Evolutionary conservation across 2,113 vertebrate genomes (phyloP).

Genomic region (Galeopterus variegatus): DNA sequence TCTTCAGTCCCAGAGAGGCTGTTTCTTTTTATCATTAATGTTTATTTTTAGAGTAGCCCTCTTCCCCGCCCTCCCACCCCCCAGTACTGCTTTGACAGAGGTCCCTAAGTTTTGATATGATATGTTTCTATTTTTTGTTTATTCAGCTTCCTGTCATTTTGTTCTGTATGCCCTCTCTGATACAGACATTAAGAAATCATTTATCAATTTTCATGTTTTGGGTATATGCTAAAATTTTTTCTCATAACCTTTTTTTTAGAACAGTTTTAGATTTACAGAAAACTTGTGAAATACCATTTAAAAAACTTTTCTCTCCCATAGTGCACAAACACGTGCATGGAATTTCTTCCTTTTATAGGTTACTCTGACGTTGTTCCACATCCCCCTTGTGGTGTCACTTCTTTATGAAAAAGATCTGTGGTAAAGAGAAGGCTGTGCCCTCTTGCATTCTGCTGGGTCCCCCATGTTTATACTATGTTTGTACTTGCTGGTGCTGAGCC

Average conservation of each 20-base stretch:
- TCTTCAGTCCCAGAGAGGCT: not conserved
- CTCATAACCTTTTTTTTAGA: not conserved
- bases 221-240: not conserved
- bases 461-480: no score
- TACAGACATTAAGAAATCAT: not conserved
- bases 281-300: not conserved
- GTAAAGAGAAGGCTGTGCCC: not conserved
- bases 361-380: not conserved
- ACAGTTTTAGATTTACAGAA: conserved; percentile 3
- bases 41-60: conserved; percentile 59
- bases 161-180: not conserved
- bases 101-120: not conserved
- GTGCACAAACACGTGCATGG: not conserved
- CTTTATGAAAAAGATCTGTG: not conserved
- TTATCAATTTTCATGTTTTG: conserved; percentile 10
- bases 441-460: no score
- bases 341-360: conserved; percentile 4
- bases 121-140: conserved; percentile 66
- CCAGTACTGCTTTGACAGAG: not conserved
- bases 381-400: not conserved
- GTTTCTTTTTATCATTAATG: conserved; percentile 45
- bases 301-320: not conserved
- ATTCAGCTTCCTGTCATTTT: conserved; percentile 54
- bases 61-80: not conserved
- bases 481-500: not conserved